These are phyloP conservation scores for Alosa alosa DNA, from an alignment of 2,113 vertebrate genomes.

Conservation along the genomic window DNA sequence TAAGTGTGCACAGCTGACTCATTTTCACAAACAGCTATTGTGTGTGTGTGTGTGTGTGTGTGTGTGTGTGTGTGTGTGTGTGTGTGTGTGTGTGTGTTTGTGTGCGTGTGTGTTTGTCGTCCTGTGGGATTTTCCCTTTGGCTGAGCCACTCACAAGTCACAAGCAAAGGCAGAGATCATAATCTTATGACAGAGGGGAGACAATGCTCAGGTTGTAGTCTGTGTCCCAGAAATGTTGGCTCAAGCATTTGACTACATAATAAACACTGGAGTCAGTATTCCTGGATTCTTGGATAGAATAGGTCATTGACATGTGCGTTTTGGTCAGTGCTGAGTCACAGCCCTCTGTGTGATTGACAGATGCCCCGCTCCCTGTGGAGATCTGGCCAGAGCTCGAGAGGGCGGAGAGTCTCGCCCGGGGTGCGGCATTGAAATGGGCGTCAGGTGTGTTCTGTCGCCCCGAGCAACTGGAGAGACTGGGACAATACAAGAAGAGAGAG, in stretches of 20 bases:
- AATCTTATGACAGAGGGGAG: constrained; percentile 46
- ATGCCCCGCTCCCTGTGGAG: constrained; percentile 28
- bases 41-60: constrained; percentile 6
- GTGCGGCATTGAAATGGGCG: constrained; percentile 94
- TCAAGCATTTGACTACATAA: not conserved
- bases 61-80: not conserved
- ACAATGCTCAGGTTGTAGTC: constrained; percentile 13
- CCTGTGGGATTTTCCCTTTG: constrained; percentile 41
- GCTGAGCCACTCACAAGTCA: constrained; percentile 20
- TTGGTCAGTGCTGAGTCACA: not conserved
- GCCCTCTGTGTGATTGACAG: not conserved
- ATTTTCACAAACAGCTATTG: constrained; percentile 13
- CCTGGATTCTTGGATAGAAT: not conserved
- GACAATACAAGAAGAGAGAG: constrained; percentile 86
- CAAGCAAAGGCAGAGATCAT: constrained; percentile 9
- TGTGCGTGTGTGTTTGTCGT: not conserved
- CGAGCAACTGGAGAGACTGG: constrained; percentile 83
- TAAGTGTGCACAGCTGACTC: constrained; percentile 21
- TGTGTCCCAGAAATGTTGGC: not conserved
- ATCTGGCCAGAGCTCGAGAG: constrained; percentile 78
- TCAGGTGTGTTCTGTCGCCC: constrained; percentile 89
- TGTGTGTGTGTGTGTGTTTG: constrained; percentile 18
- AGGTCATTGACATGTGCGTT: not conserved
- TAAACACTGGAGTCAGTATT: not conserved
- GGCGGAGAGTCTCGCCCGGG: constrained; percentile 86